Base-by-base conservation (phyloP, 1,140 invertebrate genomes). In the Conus betulinus region DNA sequence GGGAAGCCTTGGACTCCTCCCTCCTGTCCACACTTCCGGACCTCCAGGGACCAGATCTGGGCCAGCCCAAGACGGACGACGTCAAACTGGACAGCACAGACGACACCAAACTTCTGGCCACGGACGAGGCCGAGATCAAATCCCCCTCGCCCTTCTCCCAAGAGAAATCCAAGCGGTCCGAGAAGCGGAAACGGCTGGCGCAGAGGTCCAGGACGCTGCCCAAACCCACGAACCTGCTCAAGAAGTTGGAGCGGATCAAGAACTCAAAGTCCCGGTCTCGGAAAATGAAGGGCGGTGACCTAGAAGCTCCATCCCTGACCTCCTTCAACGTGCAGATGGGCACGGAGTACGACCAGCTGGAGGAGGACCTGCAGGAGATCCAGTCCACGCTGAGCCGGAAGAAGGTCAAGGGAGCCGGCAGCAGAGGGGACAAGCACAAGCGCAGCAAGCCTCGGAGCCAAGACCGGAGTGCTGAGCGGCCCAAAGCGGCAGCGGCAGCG, bases 31-130 rank as follows among this genome's bases (percentile, higher is more conserved):
- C 71, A 25, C 63, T n/a, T 0, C 74, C 52, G 5, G 71, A 76
- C 20, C 15, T 71, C n/a, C 53, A 52, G 8, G 27, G 57, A 1
- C 84, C 27, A 15, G 84, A 85, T 3, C 3, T 53, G 53, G 74
- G 11, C 51, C 71, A 87, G 85, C 71, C 85, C 8, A 87, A 87
- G n/a, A n/a, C 85, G 1, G 85, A 87, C 5, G 85, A 87, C 85
- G 71, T 67, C 17, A 87, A 87, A 17, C 52, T 78, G n/a, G 71
- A 76, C 25, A 20, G 13, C 6, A 3, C 74, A 3, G 85, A 55
- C 71, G 84, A 74, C 39, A 76, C 71, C 6, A 87, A 87, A 57
- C 71, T 39, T 0, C 39, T 78, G 23, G 20, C 7, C 4, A 11
- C 23, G 25, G 63, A 23, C 1, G 51, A n/a, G 11, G 52, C 23